Percentiles rank a stretch among this genome's conserved stretches.
These are phyloP conservation scores for Rotaria macrura DNA, from an alignment of 2,888 invertebrate genomes.

Conservation along the genomic window DNA sequence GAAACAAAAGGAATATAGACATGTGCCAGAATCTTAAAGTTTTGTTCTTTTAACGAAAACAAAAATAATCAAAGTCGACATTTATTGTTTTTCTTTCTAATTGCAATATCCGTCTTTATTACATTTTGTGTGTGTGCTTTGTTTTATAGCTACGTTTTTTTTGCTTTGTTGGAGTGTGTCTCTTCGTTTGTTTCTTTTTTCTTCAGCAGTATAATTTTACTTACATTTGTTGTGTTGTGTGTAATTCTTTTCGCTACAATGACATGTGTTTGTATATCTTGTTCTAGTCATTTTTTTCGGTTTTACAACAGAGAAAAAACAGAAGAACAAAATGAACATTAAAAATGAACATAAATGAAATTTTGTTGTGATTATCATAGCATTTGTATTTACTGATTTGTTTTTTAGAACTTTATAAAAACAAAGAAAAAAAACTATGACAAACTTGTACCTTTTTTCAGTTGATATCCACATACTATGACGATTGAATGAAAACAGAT, in stretches of 20 bases:
- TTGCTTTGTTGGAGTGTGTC: too few relatives aligned
- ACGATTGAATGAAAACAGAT: too few relatives aligned
- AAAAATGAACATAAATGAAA: neutral
- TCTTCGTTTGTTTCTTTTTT: too few relatives aligned
- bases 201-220: constrained; percentile 9
- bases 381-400: neutral
- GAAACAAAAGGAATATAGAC: neutral
- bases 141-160: too few relatives aligned
- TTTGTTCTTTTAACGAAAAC: neutral
- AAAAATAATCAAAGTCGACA: neutral
- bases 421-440: neutral
- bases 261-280: constrained; percentile 6
- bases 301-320: neutral
- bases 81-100: neutral
- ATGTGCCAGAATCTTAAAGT: neutral
- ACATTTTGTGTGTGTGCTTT: neutral
- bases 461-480: too few relatives aligned
- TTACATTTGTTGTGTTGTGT: constrained; percentile 6
- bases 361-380: neutral
- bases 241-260: neutral
- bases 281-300: constrained; percentile 12
- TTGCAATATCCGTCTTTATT: neutral
- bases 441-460: too few relatives aligned
- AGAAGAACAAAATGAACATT: neutral
- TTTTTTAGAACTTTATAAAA: neutral